Evolutionary conservation across 2,888 invertebrate genomes (phyloP).

Genomic region (Muscina levida): DNA sequence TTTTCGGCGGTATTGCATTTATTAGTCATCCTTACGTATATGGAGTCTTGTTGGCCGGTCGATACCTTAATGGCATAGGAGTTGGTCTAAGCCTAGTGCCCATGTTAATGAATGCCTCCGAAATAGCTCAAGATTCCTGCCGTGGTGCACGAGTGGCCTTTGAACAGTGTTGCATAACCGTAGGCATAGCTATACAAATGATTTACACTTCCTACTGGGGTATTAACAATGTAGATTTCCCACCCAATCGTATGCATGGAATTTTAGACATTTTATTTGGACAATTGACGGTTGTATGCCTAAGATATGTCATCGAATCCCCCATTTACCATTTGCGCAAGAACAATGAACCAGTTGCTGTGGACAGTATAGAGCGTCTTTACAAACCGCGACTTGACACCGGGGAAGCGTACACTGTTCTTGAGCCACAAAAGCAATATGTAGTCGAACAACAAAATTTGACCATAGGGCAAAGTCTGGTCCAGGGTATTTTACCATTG

Average conservation of each 20-base stretch:
- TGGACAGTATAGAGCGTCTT: constrained; percentile 61
- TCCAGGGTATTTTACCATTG: constrained; percentile 67
- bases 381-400: constrained; percentile 50
- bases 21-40: constrained; percentile 69
- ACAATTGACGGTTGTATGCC: constrained; percentile 59
- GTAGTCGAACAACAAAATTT: constrained; percentile 67
- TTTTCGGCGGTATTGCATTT: constrained; percentile 72
- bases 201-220: constrained; percentile 67
- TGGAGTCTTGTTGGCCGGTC: constrained; percentile 70
- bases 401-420: constrained; percentile 52
- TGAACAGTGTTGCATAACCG: constrained; percentile 70
- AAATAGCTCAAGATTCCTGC: constrained; percentile 66
- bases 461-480: constrained; percentile 45
- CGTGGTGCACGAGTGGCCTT: constrained; percentile 69
- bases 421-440: constrained; percentile 71
- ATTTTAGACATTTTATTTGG: constrained; percentile 68
- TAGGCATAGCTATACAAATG: constrained; percentile 72
- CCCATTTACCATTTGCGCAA: constrained; percentile 71
- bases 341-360: constrained; percentile 70
- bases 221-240: constrained; percentile 4
- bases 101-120: constrained; percentile 73
- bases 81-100: constrained; percentile 71
- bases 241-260: constrained; percentile 70
- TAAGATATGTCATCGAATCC: constrained; percentile 69
- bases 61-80: constrained; percentile 73